Evolutionary conservation across 1,140 invertebrate species (phyloP).

Genomic region (Cecropterus lyciades): DNA sequence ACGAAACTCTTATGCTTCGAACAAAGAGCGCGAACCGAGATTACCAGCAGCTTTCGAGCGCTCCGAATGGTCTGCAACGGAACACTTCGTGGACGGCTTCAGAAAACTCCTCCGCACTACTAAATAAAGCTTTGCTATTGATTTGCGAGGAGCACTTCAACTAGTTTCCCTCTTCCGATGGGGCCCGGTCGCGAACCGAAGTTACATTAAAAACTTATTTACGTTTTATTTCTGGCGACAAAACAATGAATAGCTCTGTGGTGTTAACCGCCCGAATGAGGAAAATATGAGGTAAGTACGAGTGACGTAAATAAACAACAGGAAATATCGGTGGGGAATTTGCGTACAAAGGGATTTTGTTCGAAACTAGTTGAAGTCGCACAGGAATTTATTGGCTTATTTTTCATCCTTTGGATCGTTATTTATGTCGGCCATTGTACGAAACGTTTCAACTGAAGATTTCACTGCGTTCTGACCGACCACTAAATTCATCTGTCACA

Average conservation of each 20-base stretch:
- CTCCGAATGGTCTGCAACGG: constrained; percentile 58
- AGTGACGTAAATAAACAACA: constrained; percentile 33
- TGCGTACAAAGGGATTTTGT: constrained; percentile 31
- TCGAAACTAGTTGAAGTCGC: constrained; percentile 20
- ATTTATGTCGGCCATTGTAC: constrained; percentile 13
- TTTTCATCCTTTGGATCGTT: constrained; percentile 26
- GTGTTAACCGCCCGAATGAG: constrained; percentile 27
- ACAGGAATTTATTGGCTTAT: constrained; percentile 28
- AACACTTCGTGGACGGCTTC: constrained; percentile 62
- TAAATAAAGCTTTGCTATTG: constrained; percentile 60
- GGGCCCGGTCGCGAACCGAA: constrained; percentile 9
- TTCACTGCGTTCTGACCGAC: constrained; percentile 14
- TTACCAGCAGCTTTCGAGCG: constrained; percentile 66
- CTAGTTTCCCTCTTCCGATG: constrained; percentile 54
- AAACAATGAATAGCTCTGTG: constrained; percentile 31
- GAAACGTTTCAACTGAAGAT: constrained; percentile 23
- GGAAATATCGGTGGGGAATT: constrained; percentile 27
- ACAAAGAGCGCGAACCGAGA: constrained; percentile 63
- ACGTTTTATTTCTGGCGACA: constrained; percentile 33
- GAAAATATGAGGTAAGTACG: constrained; percentile 27
- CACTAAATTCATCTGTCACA: constrained; percentile 34
- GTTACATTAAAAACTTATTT: constrained; percentile 32
- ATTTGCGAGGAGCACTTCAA: constrained; percentile 59
- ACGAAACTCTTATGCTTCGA: constrained; percentile 57
- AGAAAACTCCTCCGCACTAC: constrained; percentile 60